Conservation (phyloP, 2,888 invertebrate genomes). For the Polyploca ridens region DNA sequence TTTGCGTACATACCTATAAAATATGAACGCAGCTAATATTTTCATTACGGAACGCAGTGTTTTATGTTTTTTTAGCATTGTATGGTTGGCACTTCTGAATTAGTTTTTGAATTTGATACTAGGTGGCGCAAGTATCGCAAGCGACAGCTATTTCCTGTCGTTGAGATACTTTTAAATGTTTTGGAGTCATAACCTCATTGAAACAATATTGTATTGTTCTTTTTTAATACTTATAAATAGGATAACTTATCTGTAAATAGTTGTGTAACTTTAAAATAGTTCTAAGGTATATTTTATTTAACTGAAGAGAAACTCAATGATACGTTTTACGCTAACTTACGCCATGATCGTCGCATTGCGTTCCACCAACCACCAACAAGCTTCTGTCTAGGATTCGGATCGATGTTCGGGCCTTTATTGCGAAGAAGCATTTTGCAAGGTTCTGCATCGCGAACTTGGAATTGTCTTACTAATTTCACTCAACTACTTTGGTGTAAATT, state of each 20-base stretch:
- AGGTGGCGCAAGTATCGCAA: neutral
- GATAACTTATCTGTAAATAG: neutral
- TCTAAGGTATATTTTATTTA: slow-evolving; percentile 27
- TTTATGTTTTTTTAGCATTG: neutral
- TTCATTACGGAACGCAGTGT: neutral
- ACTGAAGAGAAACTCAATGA: slow-evolving; percentile 41
- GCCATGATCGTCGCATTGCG: slow-evolving; percentile 51
- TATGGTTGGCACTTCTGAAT: neutral
- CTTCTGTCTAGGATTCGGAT: slow-evolving; percentile 83
- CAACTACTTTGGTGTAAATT: slow-evolving; percentile 86
- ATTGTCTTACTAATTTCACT: slow-evolving; percentile 86
- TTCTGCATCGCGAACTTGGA: slow-evolving; percentile 89
- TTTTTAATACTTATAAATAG: neutral
- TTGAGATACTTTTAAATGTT: neutral
- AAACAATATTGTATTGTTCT: neutral
- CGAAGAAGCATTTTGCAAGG: slow-evolving; percentile 87
- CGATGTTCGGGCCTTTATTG: slow-evolving; percentile 88
- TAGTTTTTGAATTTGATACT: neutral
- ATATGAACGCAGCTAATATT: neutral
- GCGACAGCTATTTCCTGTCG: slow-evolving; percentile 6
- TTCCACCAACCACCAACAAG: slow-evolving; percentile 68
- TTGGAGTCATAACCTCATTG: neutral
- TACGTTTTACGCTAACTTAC: slow-evolving; percentile 36
- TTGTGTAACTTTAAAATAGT: neutral
- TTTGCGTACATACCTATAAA: too few species aligned